These are phyloP conservation scores for Keiferia lycopersicella DNA, from an alignment of 2,888 invertebrate genomes.

Conservation along the genomic window DNA sequence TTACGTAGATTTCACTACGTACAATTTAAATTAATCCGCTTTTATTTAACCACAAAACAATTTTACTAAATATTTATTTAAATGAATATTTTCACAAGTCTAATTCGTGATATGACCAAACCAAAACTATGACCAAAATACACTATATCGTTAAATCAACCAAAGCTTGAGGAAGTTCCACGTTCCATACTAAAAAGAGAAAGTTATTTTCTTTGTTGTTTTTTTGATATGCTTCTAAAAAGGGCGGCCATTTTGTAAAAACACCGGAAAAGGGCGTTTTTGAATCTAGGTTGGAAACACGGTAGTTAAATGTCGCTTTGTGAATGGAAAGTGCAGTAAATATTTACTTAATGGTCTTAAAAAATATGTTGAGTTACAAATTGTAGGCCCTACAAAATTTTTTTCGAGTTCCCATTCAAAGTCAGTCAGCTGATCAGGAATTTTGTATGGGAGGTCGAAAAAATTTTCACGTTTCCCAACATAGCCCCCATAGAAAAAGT, in stretches of 20 bases:
- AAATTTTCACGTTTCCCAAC: no score
- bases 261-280: constrained; percentile 15
- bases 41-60: no score
- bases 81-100: no score
- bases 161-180: constrained; percentile 2
- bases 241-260: background rate
- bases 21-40: no score
- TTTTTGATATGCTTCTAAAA: constrained; percentile 9
- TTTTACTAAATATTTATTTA: no score
- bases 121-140: background rate
- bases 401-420: no score
- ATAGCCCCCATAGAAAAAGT: no score
- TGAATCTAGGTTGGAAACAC: background rate
- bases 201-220: constrained; percentile 7
- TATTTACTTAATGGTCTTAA: background rate
- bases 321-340: background rate
- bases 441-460: no score
- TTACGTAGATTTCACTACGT: no score
- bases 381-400: no score
- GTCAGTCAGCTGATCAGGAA: no score
- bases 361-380: background rate
- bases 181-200: constrained; percentile 12
- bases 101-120: no score
- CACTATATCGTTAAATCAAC: background rate
- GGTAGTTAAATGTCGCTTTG: constrained; percentile 6